These are phyloP conservation scores for Xiphophorus maculatus DNA, from an alignment of 2,113 vertebrate species.

Conservation along the genomic window DNA sequence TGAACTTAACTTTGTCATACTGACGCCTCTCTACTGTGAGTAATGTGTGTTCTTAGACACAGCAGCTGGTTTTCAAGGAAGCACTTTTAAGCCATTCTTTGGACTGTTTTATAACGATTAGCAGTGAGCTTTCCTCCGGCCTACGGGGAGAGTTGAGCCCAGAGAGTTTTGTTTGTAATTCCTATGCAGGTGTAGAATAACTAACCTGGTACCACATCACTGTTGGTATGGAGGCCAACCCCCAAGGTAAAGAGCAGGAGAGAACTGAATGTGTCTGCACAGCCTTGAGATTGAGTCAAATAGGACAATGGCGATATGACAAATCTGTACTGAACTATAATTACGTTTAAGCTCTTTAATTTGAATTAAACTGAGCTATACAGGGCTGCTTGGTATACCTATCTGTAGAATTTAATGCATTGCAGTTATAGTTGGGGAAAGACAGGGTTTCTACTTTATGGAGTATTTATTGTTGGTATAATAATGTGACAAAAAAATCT, in stretches of 20 bases:
- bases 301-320: conserved; percentile 62
- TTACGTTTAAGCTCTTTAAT: conserved; percentile 34
- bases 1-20: conserved; percentile 39
- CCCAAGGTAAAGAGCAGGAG: conserved; percentile 29
- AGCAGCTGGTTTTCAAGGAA: conserved; percentile 48
- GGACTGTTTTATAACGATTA: conserved; percentile 62
- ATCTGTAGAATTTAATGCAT: conserved; percentile 51
- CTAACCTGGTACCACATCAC: conserved; percentile 63
- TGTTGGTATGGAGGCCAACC: conserved; percentile 46
- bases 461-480: conserved; percentile 52
- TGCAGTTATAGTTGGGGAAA: conserved; percentile 57
- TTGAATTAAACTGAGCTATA: conserved; percentile 47
- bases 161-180: conserved; percentile 56
- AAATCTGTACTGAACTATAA: conserved; percentile 62
- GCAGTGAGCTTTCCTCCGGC: conserved; percentile 56
- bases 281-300: conserved; percentile 53
- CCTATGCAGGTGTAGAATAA: conserved; percentile 64
- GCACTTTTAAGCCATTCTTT: conserved; percentile 70
- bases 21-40: conserved; percentile 62
- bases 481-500: conserved; percentile 69
- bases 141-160: conserved; percentile 30
- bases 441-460: conserved; percentile 69
- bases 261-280: conserved; percentile 50
- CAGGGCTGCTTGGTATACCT: conserved; percentile 55
- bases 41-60: conserved; percentile 40